phyloP scores from a whole-genome alignment of 1,140 invertebrate genomes.

The Homarus americanus region DNA sequence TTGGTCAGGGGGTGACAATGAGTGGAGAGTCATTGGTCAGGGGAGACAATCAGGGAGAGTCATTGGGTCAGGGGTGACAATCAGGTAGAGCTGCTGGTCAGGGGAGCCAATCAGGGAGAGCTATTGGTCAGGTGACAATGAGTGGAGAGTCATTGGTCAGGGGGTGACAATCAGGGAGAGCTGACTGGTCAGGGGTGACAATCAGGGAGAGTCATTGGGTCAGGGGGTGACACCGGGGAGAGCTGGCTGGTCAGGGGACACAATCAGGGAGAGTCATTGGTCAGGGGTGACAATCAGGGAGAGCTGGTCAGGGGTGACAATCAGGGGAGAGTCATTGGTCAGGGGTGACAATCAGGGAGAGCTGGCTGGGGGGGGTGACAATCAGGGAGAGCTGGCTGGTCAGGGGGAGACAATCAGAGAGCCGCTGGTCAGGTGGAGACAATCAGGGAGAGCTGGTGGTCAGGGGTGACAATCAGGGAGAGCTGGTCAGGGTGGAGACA shows the following conservation, averaged over 20 bases:
- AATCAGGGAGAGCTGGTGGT: background rate
- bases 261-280: too few relatives aligned
- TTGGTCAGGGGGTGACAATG: background rate
- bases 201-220: too few relatives aligned
- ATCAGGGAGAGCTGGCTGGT: too few relatives aligned
- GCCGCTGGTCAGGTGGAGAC: background rate
- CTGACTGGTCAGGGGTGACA: too few relatives aligned
- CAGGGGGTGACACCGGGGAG: too few relatives aligned
- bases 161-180: too few relatives aligned
- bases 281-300: too few relatives aligned
- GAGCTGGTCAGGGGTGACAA: background rate
- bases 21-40: background rate
- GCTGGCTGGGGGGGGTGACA: background rate
- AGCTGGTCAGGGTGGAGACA: background rate
- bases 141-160: too few relatives aligned
- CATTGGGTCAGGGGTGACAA: background rate
- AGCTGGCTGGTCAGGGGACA: too few relatives aligned
- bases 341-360: background rate
- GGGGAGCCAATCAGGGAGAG: background rate
- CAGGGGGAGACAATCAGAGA: background rate
- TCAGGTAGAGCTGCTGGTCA: too few relatives aligned
- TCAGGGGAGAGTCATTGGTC: background rate
- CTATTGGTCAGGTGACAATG: too few relatives aligned
- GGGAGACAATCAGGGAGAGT: background rate
- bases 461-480: too few relatives aligned